Evolutionary conservation across 2,113 vertebrate species (phyloP), one percentile per base, ranked within the genome.

Genomic region (Campylomormyrus numenius): DNA sequence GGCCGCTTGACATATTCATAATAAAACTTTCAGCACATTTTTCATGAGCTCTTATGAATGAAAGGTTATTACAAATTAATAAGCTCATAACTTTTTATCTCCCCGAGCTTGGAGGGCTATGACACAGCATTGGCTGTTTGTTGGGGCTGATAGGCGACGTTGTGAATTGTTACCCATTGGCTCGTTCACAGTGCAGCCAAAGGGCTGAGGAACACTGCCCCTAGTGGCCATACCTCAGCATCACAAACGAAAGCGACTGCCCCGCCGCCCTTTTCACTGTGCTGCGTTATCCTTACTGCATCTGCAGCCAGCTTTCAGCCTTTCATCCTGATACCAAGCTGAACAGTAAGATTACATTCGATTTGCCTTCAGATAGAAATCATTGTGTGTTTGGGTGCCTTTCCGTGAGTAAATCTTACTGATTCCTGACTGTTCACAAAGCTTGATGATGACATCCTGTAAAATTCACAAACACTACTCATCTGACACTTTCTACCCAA

Each of bases 11-110:
- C 74, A 27, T 80, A 80, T 39, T 42, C 35, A 80, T 80, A 80
- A 80, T 80, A 80, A 39, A 35, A 80, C 15, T 80, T 19, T 42
- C 74, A 80, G 35, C 35, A 80, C 74, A 80, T 80, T 80, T 80
- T 80, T 80, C 74, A 80, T 42, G n/a, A 80, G 35, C 74, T 17
- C 74, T 42, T 80, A 80, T 80, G 74, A 80, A 80, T 80, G 74
- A 80, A 27, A 80, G 35, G 17, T 80, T 80, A 80, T 80, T 80
- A 80, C 74, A 80, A 80, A 80, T 80, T 17, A 42, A 80, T 80
- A 42, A 80, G 35, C 74, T 42, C 74, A 19, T 80, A 80, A 80
- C 74, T 42, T 80, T 80, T 80, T 80, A 39, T 2, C 74, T 39
- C 74, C 35, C 35, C 17, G 1, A 80, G 35, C 74, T 80, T 80